These are phyloP conservation scores for Anguilla obscura DNA, from an alignment of 2,797 vertebrate species.

Conservation along the genomic window DNA sequence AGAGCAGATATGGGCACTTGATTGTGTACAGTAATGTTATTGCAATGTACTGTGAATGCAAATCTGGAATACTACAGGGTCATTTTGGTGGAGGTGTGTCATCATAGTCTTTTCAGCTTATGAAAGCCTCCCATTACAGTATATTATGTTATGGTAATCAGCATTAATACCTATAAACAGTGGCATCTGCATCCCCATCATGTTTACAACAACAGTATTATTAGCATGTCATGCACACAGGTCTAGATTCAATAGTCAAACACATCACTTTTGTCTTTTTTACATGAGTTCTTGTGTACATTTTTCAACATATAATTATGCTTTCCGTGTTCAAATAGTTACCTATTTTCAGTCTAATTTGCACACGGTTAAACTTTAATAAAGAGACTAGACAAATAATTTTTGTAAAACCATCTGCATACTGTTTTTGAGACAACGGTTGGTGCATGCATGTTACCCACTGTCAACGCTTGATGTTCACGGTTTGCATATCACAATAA, in stretches of 20 bases:
- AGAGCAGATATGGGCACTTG: not conserved
- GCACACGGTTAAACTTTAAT: conserved; percentile 11
- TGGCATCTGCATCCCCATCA: not conserved
- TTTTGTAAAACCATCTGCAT: conserved; percentile 41
- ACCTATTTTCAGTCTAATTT: not conserved
- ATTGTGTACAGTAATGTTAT: not conserved
- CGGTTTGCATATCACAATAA: conserved; percentile 36
- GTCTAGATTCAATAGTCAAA: not conserved
- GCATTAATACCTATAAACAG: not conserved
- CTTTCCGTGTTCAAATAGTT: not conserved
- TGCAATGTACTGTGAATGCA: not conserved
- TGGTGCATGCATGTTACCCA: conserved; percentile 46
- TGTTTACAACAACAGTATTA: not conserved
- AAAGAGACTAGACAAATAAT: conserved; percentile 24
- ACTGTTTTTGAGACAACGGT: conserved; percentile 42
- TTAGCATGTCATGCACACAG: not conserved
- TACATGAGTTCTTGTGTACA: not conserved
- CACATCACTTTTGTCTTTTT: not conserved
- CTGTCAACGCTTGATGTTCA: conserved; percentile 36
- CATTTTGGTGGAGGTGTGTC: not conserved
- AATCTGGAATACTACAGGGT: not conserved
- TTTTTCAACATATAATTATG: not conserved
- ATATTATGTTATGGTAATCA: not conserved
- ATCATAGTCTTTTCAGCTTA: not conserved
- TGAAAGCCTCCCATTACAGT: not conserved